A percentile compares a stretch with the other conserved stretches of the same genome.
Conservation (phyloP, 2,797 vertebrate genomes). For the Rhadinocentrus ornatus region DNA sequence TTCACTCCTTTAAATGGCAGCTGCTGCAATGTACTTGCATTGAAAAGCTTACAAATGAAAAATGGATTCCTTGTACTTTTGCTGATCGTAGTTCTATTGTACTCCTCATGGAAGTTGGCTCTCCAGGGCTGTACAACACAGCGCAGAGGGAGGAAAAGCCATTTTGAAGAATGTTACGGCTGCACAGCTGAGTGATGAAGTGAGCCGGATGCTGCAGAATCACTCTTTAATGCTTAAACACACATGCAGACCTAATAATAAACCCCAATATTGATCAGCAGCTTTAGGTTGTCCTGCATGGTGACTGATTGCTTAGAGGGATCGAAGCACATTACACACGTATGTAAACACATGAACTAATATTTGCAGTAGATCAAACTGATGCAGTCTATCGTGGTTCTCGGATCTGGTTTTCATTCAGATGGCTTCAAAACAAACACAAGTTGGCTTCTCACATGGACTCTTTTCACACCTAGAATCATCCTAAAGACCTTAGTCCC, state of each 20-base stretch:
- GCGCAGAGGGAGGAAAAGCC: constrained; percentile 37
- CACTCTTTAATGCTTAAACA: constrained; percentile 56
- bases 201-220: constrained; percentile 34
- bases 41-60: constrained; percentile 48
- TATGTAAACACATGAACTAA: neutral
- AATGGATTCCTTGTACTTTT: constrained; percentile 49
- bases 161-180: constrained; percentile 40
- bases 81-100: constrained; percentile 47
- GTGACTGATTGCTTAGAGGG: constrained; percentile 29
- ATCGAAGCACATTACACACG: constrained; percentile 13
- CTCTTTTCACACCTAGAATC: neutral
- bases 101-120: neutral
- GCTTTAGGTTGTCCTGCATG: constrained; percentile 49
- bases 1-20: constrained; percentile 26
- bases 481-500: neutral
- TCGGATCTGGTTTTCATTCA: constrained; percentile 20
- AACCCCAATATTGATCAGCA: constrained; percentile 54
- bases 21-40: constrained; percentile 17
- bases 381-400: constrained; percentile 27
- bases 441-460: neutral
- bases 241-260: constrained; percentile 51
- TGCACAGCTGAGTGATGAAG: constrained; percentile 23
- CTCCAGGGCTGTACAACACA: constrained; percentile 12
- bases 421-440: neutral
- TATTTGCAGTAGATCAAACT: constrained; percentile 19